Base-by-base conservation (phyloP, 2,797 vertebrate genomes). In the Phoeniculus purpureus region DNA sequence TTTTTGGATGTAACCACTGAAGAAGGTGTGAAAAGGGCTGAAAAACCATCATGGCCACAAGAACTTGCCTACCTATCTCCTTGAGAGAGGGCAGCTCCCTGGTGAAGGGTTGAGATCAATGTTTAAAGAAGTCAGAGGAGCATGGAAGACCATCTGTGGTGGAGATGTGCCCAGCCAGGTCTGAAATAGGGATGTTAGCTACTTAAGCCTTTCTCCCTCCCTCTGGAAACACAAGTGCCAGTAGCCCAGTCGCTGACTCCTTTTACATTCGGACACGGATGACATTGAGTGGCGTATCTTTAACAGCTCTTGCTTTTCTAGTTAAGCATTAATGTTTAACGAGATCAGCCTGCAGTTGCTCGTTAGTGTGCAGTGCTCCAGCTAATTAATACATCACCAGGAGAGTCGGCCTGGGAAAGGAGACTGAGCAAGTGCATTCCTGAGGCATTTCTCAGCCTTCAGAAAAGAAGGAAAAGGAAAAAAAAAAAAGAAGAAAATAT, bases 251-350 rank as follows among this genome's bases (percentile, higher is more conserved):
- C 22, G 0, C 86, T 79, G 79, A 85, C 66, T 91, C 75, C 74
- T 94, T 94, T 92, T 94, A 80, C 86, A 75, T 87, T 76, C 4
- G 54, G 94, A 95, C 92, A 85, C 5, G 54, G 92, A 94, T 79
- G 84, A 94, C 95, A 96, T 91, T 93, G 93, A 89, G 92, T 92
- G 92, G 90, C 83, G 3, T 92, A 94, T 94, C 95, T 87, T 94
- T 92, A 85, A 92, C 90, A 81, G 85, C 71, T 94, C 94, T 89
- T 95, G 93, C 91, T 96, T 96, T 96, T 93, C 96, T 93, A 96
- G 97, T 97, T 97, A 97, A 96, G 80, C 87, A 97, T 97, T 97
- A 97, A 98, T 96, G 74, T 96, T 96, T 95, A 94, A 88, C 78
- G 43, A 95, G 92, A 97, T 72, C 96, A 78, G 91, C 87, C 92